Evolutionary conservation across 2,113 vertebrate genomes (phyloP), one percentile per base, ranked within the genome.

Genomic region (Platysternon megacephalum): DNA sequence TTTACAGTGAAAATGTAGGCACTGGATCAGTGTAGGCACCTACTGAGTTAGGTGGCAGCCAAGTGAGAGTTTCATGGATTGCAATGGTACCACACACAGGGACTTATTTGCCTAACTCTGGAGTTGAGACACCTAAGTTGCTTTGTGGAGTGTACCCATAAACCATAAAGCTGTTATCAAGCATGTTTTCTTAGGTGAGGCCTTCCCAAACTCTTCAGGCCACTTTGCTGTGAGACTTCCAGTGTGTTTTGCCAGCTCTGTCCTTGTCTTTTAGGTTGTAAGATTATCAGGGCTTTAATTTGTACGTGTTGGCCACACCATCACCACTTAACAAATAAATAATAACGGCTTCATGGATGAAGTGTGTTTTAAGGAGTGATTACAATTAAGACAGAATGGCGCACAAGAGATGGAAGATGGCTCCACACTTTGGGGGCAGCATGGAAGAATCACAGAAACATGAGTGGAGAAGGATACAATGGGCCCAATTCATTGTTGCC

Each of bases 401-500:
- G 90, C 11, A 55, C 44, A 52, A 72, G 48, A 53, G 85, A 82
- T 3, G 5, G 5, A 5, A 84, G 1, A 21, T n/a, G 46, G 48
- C 12, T 79, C 49, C 35, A 5, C 7, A 72, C 16, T 24, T 58
- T 49, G 3, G 35, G 9, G 44, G 19, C 13, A 81, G 35, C 5
- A 48, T 4, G 56, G 12, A 61, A 28, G 28, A 61, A 32, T 32
- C 56, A 61, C 12, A 32, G 32, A 2, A 5, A 42, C 1, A 16
- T 84, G 8, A 80, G 13, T 55, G 22, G 42, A 78, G 48, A 82
- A 87, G 22, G 13, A 8, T 11, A 28, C 53, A 22, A 3, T 61
- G 8, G 12, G 29, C 5, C 55, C 68, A 7, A 8, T 8, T 68
- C 42, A n/a, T n/a, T 68, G 21, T 39, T 14, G 2, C 0, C 0